A percentile compares a stretch with the other conserved stretches of the same genome.
phyloP scores from a whole-genome alignment of 1,140 invertebrate genomes.

The Drosophila elegans region DNA sequence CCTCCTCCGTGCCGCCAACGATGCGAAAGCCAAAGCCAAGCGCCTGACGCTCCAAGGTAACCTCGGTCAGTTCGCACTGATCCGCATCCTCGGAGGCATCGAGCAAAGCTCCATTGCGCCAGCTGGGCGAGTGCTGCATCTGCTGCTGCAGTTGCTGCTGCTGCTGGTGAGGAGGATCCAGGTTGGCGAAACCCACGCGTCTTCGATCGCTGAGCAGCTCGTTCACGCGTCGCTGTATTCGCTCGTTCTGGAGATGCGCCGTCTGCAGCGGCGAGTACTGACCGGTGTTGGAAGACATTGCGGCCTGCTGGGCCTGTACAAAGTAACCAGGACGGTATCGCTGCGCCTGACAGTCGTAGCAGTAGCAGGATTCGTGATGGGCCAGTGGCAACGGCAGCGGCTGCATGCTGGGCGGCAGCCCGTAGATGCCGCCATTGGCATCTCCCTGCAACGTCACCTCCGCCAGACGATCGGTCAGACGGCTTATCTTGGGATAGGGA shows the following conservation, averaged over 20 bases:
- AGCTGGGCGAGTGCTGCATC: constrained; percentile 64
- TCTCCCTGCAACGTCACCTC: constrained; percentile 66
- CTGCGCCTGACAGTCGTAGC: constrained; percentile 82
- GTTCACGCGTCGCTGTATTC: constrained; percentile 80
- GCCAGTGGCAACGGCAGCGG: constrained; percentile 59
- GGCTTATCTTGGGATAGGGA: constrained; percentile 81
- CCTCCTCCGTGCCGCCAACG: constrained; percentile 99
- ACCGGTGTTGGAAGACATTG: constrained; percentile 6
- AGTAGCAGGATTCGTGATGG: constrained; percentile 82
- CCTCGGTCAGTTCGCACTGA: constrained; percentile 91
- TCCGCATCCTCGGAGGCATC: constrained; percentile 76
- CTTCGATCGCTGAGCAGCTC: constrained; percentile 76
- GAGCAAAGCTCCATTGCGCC: constrained; percentile 74
- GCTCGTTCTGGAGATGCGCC: constrained; percentile 79
- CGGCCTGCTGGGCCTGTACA: constrained; percentile 42
- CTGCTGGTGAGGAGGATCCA: constrained; percentile 65
- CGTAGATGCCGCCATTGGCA: constrained; percentile 62
- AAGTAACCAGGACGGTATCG: constrained; percentile 72
- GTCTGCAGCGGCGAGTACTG: constrained; percentile 78
- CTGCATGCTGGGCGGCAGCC: constrained; percentile 73
- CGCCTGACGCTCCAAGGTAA: constrained; percentile 92
- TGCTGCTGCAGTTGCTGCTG: constrained; percentile 29
- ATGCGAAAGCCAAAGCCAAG: constrained; percentile 98
- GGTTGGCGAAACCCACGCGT: constrained; percentile 76
- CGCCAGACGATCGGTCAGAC: constrained; percentile 75